Evolutionary conservation across 1,140 invertebrate genomes (phyloP).

Genomic region (Luehdorfia chinensis): DNA sequence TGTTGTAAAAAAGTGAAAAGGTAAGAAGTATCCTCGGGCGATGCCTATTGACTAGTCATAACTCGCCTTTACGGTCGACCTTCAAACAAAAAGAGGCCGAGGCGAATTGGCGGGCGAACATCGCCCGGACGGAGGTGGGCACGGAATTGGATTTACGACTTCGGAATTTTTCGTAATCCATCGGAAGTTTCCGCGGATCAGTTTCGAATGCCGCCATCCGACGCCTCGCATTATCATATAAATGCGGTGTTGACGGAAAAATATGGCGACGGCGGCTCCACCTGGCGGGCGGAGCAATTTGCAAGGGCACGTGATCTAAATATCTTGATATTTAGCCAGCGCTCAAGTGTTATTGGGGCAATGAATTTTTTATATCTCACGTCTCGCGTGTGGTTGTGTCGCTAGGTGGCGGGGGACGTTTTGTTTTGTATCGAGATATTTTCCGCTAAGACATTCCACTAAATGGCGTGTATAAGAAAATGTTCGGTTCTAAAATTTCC

Average conservation of each 20-base stretch:
- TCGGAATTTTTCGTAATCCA: conserved; percentile 58
- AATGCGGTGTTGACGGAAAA: conserved; percentile 61
- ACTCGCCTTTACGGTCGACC: conserved; percentile 25
- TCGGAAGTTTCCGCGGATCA: conserved; percentile 42
- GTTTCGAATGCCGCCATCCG: conserved; percentile 24
- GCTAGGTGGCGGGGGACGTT: too few species aligned
- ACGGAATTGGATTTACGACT: conserved; percentile 68
- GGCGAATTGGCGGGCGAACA: conserved; percentile 40
- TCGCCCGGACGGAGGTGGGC: conserved; percentile 29
- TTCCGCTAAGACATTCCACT: too few species aligned
- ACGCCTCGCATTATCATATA: conserved; percentile 58
- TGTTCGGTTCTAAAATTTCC: too few species aligned
- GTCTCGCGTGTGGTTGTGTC: too few species aligned
- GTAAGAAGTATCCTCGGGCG: conserved; percentile 2
- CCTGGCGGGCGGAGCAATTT: not conserved
- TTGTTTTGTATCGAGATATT: too few species aligned
- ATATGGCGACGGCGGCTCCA: conserved; percentile 39
- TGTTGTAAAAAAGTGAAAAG: conserved; percentile 6
- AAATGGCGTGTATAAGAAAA: too few species aligned
- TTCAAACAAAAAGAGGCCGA: conserved; percentile 41
- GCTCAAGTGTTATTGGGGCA: not conserved
- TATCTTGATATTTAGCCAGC: conserved; percentile 32
- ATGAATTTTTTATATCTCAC: not conserved
- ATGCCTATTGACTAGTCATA: conserved; percentile 11
- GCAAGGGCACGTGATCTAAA: conserved; percentile 35